Conservation (phyloP, 2,113 vertebrate species). For the Noturus placidus region DNA sequence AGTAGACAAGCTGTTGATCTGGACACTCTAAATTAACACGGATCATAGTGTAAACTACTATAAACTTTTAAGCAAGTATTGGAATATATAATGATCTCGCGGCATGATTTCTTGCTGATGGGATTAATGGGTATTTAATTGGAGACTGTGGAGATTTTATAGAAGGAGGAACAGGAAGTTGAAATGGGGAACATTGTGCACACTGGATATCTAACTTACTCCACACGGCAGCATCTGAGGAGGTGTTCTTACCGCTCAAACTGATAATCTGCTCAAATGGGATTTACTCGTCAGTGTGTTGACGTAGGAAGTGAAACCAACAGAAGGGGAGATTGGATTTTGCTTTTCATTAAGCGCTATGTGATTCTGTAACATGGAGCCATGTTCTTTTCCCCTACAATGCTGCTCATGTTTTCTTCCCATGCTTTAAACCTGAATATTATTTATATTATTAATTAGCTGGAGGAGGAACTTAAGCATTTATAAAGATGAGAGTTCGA, state of each 20-base stretch:
- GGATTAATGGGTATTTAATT: neutral
- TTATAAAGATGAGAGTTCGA: neutral
- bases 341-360: conserved; percentile 13
- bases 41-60: neutral
- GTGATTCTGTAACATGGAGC: neutral
- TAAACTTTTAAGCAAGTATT: neutral
- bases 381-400: neutral
- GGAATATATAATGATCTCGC: neutral
- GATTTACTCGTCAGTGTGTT: conserved; percentile 46
- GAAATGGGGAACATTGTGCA: neutral
- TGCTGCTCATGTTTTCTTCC: neutral
- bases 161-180: neutral
- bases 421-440: neutral
- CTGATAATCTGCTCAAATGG: conserved; percentile 56
- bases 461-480: neutral
- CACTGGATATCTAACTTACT: neutral
- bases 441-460: neutral
- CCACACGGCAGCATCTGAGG: neutral
- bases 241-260: conserved; percentile 45
- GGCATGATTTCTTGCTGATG: neutral
- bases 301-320: conserved; percentile 17
- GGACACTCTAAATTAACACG: neutral
- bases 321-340: neutral
- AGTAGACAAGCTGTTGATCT: neutral
- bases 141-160: neutral